Conservation (phyloP, 2,888 invertebrate species). For the Dendrolimus houi region DNA sequence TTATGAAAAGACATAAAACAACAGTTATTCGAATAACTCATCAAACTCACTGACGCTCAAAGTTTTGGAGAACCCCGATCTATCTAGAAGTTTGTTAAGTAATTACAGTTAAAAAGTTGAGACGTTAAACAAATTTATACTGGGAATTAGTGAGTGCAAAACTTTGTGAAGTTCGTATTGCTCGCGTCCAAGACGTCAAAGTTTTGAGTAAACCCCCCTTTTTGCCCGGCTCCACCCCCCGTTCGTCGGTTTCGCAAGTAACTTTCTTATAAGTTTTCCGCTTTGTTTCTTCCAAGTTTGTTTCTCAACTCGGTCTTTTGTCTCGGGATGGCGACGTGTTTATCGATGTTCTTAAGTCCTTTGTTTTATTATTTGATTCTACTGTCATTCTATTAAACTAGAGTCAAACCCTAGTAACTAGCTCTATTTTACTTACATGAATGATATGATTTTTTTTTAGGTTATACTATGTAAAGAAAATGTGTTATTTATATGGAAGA, state of each 20-base stretch:
- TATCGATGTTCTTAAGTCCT: slow-evolving; percentile 34
- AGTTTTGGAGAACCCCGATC: slow-evolving; percentile 56
- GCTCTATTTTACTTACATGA: no score
- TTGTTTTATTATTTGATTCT: slow-evolving; percentile 4
- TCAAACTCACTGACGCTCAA: slow-evolving; percentile 43
- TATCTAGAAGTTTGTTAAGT: slow-evolving; percentile 60
- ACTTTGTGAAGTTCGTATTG: slow-evolving; percentile 52
- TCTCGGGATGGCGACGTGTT: slow-evolving; percentile 40
- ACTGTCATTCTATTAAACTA: no score
- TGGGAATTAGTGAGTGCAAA: slow-evolving; percentile 68
- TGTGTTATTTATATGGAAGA: no score
- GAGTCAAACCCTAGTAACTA: no score
- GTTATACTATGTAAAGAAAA: no score
- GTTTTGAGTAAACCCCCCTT: slow-evolving; percentile 56
- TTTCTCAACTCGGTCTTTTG: slow-evolving; percentile 44
- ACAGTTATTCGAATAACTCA: slow-evolving; percentile 38
- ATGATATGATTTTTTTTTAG: no score
- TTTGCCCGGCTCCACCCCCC: slow-evolving; percentile 18
- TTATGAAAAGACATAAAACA: slow-evolving; percentile 16
- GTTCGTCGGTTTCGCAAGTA: slow-evolving; percentile 42
- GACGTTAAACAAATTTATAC: slow-evolving; percentile 76
- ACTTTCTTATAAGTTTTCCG: slow-evolving; percentile 53
- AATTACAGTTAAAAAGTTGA: slow-evolving; percentile 74
- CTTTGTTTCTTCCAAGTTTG: slow-evolving; percentile 62
- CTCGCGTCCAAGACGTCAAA: slow-evolving; percentile 58